Conservation (phyloP, 2,888 invertebrate species). For the Vesta saturnalis region DNA sequence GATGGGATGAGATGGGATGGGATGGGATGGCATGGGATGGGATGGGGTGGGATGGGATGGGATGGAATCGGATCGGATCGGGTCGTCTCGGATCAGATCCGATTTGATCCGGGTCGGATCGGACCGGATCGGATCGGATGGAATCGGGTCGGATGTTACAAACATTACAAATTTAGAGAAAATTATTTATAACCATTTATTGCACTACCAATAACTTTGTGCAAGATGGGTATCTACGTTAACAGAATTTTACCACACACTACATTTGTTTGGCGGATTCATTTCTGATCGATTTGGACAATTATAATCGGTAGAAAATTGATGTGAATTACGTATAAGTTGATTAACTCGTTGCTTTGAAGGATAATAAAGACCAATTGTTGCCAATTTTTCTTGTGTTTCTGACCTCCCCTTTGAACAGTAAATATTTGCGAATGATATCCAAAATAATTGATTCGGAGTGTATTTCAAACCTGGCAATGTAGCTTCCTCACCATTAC, state of each 20-base stretch:
- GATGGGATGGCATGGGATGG: too few species aligned
- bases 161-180: too few species aligned
- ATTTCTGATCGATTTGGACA: slow-evolving; percentile 6
- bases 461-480: slow-evolving; percentile 45
- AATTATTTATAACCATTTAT: too few species aligned
- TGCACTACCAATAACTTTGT: too few species aligned
- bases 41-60: too few species aligned
- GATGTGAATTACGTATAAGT: neutral
- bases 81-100: too few species aligned
- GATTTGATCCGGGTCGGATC: too few species aligned
- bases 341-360: neutral
- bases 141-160: too few species aligned
- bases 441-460: slow-evolving; percentile 60
- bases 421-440: slow-evolving; percentile 40
- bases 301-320: neutral
- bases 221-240: too few species aligned
- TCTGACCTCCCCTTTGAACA: slow-evolving; percentile 35
- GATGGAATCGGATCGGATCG: too few species aligned
- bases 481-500: slow-evolving; percentile 41
- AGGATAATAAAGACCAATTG: slow-evolving; percentile 35
- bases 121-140: too few species aligned
- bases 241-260: slow-evolving; percentile 13
- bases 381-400: slow-evolving; percentile 22
- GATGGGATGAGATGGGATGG: too few species aligned
- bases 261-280: slow-evolving; percentile 4